phyloP scores from a whole-genome alignment of 2,888 invertebrate species.

The Hetaerina titia region DNA sequence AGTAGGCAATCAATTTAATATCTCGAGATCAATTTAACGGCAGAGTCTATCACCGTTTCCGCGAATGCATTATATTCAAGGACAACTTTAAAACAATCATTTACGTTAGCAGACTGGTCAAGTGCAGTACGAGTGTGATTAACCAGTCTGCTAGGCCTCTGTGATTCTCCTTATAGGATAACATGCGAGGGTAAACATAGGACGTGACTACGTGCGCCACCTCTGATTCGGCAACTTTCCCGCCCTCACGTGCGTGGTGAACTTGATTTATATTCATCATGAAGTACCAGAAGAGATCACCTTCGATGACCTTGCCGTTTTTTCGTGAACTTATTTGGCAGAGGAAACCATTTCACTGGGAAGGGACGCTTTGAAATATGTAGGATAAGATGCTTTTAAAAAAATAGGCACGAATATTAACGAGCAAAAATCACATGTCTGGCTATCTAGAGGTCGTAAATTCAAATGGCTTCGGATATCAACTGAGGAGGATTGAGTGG shows the following conservation, averaged over 20 bases:
- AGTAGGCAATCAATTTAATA: too few relatives aligned
- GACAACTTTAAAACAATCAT: neutral
- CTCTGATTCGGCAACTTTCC: neutral
- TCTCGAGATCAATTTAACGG: neutral
- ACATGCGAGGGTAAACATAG: neutral
- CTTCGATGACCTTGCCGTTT: constrained; percentile 18
- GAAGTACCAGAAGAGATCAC: neutral
- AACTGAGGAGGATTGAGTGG: neutral
- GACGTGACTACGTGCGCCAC: neutral
- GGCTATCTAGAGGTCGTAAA: constrained; percentile 3
- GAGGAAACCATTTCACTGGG: neutral
- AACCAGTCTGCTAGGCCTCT: neutral
- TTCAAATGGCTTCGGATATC: constrained; percentile 8
- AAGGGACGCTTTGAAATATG: neutral
- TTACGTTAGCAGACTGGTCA: neutral
- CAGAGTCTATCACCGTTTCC: neutral
- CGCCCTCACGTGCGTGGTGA: neutral
- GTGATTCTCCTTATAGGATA: neutral
- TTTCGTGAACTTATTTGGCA: neutral
- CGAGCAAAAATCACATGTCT: neutral
- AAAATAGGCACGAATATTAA: neutral
- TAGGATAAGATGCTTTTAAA: neutral
- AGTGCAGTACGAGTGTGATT: neutral
- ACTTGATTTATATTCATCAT: neutral
- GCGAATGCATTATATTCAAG: neutral